Evolutionary conservation across 2,797 vertebrate species (phyloP), one percentile per base, ranked within the genome.

Genomic region (Lindbergichthys nudifrons): DNA sequence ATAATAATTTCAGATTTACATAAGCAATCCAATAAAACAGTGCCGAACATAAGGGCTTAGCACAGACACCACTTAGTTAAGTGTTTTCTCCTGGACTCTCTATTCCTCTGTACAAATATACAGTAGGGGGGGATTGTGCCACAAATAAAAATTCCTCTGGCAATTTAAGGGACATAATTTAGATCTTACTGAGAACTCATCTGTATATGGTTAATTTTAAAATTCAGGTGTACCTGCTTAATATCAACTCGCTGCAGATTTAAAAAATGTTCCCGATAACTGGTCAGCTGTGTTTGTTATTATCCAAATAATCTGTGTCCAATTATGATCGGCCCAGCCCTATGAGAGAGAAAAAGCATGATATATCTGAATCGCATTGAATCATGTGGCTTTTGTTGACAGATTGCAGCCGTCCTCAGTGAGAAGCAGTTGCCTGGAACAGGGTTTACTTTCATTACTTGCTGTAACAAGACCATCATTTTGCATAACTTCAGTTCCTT

Each of bases 391-490:
- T 58, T 50, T 65, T 74, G 73, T 76, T 85, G 77, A 88, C 70
- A 87, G 76, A 64, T 71, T 62, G 65, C 65, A 84, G 64, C 66
- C 70, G 19, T 66, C 73, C 60, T 65, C 66, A 63, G 36, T 53
- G 61, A 75, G 61, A 77, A 64, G 57, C 69, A 65, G 59, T 70
- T 71, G 52, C 62, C 23, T 84, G 70, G 64, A 77, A 56, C 57
- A 13, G 71, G 62, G 18, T 88, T 85, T 81, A 79, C 83, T 84
- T 88, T 77, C 79, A 73, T 87, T 88, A 84, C 88, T 81, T 90
- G 88, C 91, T 86, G 81, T 77, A 88, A 93, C 89, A 85, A 82
- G 90, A 92, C 82, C 79, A 72, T 86, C 12, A 86, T 82, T 88
- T 86, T 77, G 74, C 86, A 86, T 80, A 84, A 81, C 85, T 88